phyloP scores from a whole-genome alignment of 2,113 vertebrate species.

The Halichoeres trimaculatus region DNA sequence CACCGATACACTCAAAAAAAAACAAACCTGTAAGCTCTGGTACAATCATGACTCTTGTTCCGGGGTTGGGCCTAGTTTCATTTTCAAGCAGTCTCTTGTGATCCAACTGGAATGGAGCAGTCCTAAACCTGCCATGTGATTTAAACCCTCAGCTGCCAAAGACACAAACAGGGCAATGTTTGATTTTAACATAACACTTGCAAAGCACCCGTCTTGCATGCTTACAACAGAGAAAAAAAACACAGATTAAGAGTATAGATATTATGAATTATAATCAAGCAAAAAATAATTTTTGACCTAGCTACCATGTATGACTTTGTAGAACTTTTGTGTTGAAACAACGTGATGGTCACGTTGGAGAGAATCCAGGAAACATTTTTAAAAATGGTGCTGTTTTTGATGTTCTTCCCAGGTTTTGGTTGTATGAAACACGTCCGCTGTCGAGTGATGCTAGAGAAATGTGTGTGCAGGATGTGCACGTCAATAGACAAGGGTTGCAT shows the following conservation, averaged over 20 bases:
- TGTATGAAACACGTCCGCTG: slow-evolving; percentile 56
- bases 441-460: slow-evolving; percentile 53
- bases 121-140: slow-evolving; percentile 39
- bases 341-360: slow-evolving; percentile 64
- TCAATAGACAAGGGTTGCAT: slow-evolving; percentile 36
- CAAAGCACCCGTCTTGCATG: slow-evolving; percentile 71
- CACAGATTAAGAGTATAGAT: slow-evolving; percentile 56
- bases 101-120: slow-evolving; percentile 35
- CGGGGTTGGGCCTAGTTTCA: slow-evolving; percentile 48
- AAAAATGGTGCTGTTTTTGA: slow-evolving; percentile 80
- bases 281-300: slow-evolving; percentile 71
- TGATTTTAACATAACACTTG: slow-evolving; percentile 55
- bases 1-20: slow-evolving; percentile 44
- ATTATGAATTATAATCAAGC: slow-evolving; percentile 71
- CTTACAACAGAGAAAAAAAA: slow-evolving; percentile 51
- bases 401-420: slow-evolving; percentile 71
- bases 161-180: slow-evolving; percentile 67
- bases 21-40: slow-evolving; percentile 48
- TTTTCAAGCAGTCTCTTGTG: slow-evolving; percentile 36
- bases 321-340: slow-evolving; percentile 64
- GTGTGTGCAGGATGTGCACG: slow-evolving; percentile 39
- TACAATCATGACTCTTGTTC: slow-evolving; percentile 56
- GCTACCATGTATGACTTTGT: slow-evolving; percentile 72
- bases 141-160: slow-evolving; percentile 66
- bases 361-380: slow-evolving; percentile 71